phyloP scores from a whole-genome alignment of 2,888 invertebrate species.

The Hydrotaea cyrtoneurina region DNA sequence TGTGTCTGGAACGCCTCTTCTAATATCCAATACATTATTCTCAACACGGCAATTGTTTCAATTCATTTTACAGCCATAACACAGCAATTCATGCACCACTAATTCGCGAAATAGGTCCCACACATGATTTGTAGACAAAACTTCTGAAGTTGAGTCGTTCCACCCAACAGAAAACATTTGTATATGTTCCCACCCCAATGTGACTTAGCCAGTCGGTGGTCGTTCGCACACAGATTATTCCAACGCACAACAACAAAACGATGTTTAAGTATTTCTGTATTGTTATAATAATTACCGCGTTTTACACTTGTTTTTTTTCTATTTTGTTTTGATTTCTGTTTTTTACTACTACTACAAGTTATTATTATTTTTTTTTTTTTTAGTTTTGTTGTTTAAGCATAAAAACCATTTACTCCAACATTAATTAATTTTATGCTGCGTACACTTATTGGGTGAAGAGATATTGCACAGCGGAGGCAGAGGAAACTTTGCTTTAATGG shows the following conservation, averaged over 20 bases:
- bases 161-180: too few species aligned
- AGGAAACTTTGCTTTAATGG: slow-evolving; percentile 6
- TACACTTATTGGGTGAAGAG: not conserved
- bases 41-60: too few species aligned
- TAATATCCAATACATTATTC: too few species aligned
- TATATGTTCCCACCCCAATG: too few species aligned
- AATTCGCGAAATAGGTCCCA: too few species aligned
- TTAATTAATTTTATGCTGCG: slow-evolving; percentile 45
- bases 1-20: too few species aligned
- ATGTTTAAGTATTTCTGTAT: not conserved
- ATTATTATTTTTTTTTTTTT: not conserved
- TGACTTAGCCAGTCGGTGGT: not conserved
- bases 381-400: not conserved
- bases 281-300: not conserved
- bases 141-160: too few species aligned
- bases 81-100: too few species aligned
- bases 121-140: too few species aligned
- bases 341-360: not conserved
- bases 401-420: slow-evolving; percentile 38
- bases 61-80: too few species aligned
- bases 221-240: not conserved
- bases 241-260: not conserved
- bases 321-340: slow-evolving; percentile 28
- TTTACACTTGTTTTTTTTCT: slow-evolving; percentile 9
- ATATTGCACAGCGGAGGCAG: not conserved